Evolutionary conservation across 2,113 vertebrate species (phyloP), one percentile per base, ranked within the genome.

Genomic region (Myotis lucifugus): DNA sequence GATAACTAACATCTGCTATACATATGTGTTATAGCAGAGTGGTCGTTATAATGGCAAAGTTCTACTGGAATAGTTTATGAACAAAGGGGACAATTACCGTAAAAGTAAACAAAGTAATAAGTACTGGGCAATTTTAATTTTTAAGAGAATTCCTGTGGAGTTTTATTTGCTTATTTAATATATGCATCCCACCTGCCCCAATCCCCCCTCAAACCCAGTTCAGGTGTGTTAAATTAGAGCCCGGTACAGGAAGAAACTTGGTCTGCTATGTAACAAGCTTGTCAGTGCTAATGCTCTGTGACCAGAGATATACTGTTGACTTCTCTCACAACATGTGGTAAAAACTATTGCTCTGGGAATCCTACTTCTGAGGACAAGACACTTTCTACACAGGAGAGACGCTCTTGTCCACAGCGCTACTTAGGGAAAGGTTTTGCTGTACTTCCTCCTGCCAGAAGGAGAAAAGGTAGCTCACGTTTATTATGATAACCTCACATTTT

Each of bases 401-500:
- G 25, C 32, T 83, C 61, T 61, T 77, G 46, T 66, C 54, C 11
- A 59, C 76, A 79, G 61, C 77, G 73, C 34, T 76, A 83, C 23
- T 61, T 64, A 72, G 66, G 88, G 93, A 93, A 84, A 66, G 74
- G 72, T n/a, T 89, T 64, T 73, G 56, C 25, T 84, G 48, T 91
- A 46, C 13, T 13, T 90, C 56, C 90, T 74, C 42, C 59, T 82
- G 21, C 67, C 69, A 91, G 70, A 85, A 88, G 56, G 34, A 95
- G 59, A 61, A 73, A 83, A 69, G 18, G 46, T 72, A 90, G 29
- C 34, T 93, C 74, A 72, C 14, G 85, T 25, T 83, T 94, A 64
- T 48, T 83, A 85, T 2, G n/a, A 93, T 93, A 85, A 70, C 76
- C 25, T 95, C 81, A 61, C 86, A 95, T 93, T 85, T 94, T 95